Evolutionary conservation across 2,888 invertebrate species (phyloP).

Genomic region (Tenthredo mesomela): DNA sequence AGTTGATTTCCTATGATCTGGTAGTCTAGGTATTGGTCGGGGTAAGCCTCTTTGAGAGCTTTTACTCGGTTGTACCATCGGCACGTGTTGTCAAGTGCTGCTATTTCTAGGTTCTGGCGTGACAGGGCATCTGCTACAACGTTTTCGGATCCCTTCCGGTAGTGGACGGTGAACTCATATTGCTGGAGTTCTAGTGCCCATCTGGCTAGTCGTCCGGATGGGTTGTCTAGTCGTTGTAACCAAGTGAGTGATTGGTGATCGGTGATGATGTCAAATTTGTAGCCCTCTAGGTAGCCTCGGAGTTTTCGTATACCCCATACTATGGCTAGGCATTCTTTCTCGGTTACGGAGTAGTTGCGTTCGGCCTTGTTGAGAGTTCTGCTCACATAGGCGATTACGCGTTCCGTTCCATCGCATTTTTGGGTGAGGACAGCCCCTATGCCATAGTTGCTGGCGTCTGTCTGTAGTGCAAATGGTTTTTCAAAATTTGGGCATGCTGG

Average conservation of each 20-base stretch:
- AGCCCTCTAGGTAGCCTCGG: slow-evolving; percentile 14
- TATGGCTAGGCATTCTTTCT: slow-evolving; percentile 53
- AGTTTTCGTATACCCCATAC: not conserved
- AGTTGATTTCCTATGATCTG: not conserved
- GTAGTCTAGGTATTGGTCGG: slow-evolving; percentile 50
- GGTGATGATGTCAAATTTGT: slow-evolving; percentile 45
- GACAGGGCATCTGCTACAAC: not conserved
- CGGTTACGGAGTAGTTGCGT: slow-evolving; percentile 41
- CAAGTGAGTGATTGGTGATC: slow-evolving; percentile 52
- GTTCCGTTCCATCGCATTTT: not conserved
- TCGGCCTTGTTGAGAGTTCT: not conserved
- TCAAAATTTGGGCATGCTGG: not conserved
- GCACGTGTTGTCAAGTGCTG: not conserved
- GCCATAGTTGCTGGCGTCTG: not conserved
- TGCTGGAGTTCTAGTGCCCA: slow-evolving; percentile 35
- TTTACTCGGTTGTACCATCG: not conserved
- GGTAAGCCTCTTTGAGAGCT: not conserved
- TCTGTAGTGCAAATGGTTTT: not conserved
- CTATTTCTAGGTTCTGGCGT: not conserved
- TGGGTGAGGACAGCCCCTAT: not conserved
- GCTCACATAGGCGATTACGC: not conserved
- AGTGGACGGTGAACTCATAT: slow-evolving; percentile 13
- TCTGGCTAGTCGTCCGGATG: slow-evolving; percentile 45
- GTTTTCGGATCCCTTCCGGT: slow-evolving; percentile 16
- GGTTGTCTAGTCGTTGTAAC: slow-evolving; percentile 57